A percentile compares a stretch with the other conserved stretches of the same genome.
phyloP scores from a whole-genome alignment of 2,113 vertebrate genomes.

The Tetrax tetrax region DNA sequence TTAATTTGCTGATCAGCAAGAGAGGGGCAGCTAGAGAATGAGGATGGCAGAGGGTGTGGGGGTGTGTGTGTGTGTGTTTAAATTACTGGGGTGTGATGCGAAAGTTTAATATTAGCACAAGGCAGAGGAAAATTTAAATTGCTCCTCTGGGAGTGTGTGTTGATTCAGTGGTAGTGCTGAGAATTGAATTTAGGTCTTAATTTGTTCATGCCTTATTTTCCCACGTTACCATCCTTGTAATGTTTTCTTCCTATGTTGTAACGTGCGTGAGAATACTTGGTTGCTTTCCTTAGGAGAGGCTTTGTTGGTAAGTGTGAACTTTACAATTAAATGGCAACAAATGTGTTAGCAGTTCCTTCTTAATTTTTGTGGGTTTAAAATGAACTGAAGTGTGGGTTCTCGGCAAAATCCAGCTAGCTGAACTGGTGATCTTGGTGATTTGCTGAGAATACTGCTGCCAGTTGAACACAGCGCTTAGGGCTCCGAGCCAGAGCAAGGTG shows the following conservation, averaged over 20 bases:
- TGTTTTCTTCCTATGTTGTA: not conserved
- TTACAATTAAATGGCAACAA: not conserved
- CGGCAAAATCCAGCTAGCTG: not conserved
- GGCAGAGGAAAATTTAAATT: not conserved
- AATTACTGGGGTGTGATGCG: not conserved
- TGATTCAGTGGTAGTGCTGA: not conserved
- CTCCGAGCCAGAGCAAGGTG: not conserved
- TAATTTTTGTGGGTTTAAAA: not conserved
- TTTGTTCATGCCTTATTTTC: constrained; percentile 5
- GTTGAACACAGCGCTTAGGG: rapidly evolving
- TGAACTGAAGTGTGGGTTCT: not conserved
- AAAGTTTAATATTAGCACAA: constrained; percentile 26
- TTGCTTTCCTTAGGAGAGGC: not conserved
- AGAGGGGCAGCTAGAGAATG: not conserved
- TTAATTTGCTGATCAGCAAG: not conserved
- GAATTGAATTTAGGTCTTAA: constrained; percentile 6
- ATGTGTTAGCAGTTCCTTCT: not conserved
- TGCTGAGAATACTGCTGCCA: not conserved
- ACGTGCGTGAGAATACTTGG: not conserved
- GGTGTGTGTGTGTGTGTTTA: not conserved
- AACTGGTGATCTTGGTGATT: not conserved
- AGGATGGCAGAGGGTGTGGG: not conserved
- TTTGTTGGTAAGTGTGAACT: not conserved
- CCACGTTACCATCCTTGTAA: not conserved
- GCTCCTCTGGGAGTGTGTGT: rapidly evolving